These are phyloP conservation scores for Micoletzkya japonica DNA, from an alignment of 2,888 invertebrate species.

Conservation along the genomic window DNA sequence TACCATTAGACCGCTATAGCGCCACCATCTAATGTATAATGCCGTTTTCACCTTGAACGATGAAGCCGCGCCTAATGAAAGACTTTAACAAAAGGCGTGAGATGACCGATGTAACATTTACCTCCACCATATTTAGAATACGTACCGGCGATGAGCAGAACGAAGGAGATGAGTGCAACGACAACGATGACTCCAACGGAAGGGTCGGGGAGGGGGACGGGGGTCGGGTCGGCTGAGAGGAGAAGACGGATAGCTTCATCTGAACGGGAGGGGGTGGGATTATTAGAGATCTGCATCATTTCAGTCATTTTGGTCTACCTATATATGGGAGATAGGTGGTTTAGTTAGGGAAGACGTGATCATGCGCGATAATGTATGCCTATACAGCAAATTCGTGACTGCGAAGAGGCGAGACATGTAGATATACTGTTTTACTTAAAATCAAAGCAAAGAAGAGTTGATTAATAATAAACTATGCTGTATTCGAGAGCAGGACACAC, in stretches of 20 bases:
- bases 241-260: slow-evolving; percentile 16
- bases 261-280: not conserved
- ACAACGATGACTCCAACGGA: slow-evolving; percentile 6
- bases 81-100: not conserved
- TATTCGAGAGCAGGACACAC: no score
- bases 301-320: no score
- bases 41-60: not conserved
- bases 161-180: not conserved
- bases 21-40: not conserved
- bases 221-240: slow-evolving; percentile 8
- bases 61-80: not conserved
- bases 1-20: not conserved
- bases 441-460: no score
- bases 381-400: no score
- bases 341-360: no score
- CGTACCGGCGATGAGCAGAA: slow-evolving; percentile 6
- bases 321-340: no score
- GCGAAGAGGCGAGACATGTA: no score
- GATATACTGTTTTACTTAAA: no score
- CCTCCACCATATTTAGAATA: no score
- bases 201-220: not conserved
- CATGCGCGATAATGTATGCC: no score
- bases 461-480: no score
- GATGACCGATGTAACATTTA: no score
- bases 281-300: not conserved